These are phyloP conservation scores for Pollenia angustigena DNA, from an alignment of 2,888 invertebrate genomes.

Conservation along the genomic window DNA sequence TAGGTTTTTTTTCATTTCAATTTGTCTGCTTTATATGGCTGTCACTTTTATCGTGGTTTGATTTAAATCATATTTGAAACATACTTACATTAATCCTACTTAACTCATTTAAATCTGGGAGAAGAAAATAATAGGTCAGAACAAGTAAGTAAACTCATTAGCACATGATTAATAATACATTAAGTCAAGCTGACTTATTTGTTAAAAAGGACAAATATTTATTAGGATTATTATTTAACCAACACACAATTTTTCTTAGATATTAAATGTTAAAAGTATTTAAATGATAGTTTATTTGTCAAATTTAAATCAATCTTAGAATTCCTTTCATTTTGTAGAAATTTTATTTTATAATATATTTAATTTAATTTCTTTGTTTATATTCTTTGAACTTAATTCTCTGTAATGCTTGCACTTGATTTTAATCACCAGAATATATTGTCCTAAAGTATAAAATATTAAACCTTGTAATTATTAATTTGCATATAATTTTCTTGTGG, in stretches of 20 bases:
- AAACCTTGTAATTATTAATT: constrained; percentile 39
- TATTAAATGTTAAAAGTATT: too few relatives aligned
- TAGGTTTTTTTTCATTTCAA: not conserved
- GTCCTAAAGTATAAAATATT: not conserved
- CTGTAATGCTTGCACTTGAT: not conserved
- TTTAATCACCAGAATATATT: constrained; percentile 17
- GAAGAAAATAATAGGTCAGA: not conserved
- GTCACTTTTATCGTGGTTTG: not conserved
- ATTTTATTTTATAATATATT: too few relatives aligned
- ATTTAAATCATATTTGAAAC: constrained; percentile 4
- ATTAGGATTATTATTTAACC: too few relatives aligned
- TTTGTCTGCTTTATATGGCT: not conserved
- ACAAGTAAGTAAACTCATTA: too few relatives aligned
- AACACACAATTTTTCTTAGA: too few relatives aligned
- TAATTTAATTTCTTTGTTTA: not conserved
- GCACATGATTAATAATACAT: too few relatives aligned
- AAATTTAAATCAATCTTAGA: too few relatives aligned
- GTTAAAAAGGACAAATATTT: too few relatives aligned
- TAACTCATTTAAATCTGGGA: not conserved
- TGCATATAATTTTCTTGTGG: not conserved
- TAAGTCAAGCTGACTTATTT: too few relatives aligned
- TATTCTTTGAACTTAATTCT: not conserved
- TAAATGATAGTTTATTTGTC: too few relatives aligned
- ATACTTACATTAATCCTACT: not conserved
- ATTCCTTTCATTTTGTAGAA: too few relatives aligned